Percentiles rank a stretch among this genome's conserved stretches.
Evolutionary conservation across 1,140 invertebrate genomes (phyloP).

Genomic region (Solenopsis invicta): DNA sequence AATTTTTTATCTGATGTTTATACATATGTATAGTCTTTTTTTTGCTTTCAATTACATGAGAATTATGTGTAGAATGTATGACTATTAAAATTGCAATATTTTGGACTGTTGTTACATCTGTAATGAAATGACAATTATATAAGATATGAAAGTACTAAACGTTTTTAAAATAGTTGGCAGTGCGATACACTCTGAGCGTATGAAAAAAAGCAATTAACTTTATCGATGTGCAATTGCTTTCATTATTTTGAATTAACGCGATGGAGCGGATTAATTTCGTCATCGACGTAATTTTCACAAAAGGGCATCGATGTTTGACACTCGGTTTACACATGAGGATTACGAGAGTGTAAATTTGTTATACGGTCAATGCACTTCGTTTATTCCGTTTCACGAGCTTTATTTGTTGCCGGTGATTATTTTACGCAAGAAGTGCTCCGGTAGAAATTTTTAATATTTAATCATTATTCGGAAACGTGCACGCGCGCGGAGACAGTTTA

Average conservation of each 20-base stretch:
- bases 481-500: background rate
- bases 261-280: conserved; percentile 61
- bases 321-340: conserved; percentile 60
- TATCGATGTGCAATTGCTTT: conserved; percentile 50
- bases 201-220: conserved; percentile 56
- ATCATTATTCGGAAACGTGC: background rate
- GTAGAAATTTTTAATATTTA: conserved; percentile 28
- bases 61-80: background rate
- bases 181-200: conserved; percentile 3
- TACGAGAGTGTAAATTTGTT: conserved; percentile 64
- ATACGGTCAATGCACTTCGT: conserved; percentile 68
- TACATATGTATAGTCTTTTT: background rate
- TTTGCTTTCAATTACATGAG: background rate
- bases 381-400: conserved; percentile 64
- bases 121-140: conserved; percentile 10
- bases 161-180: conserved; percentile 42
- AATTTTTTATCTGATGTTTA: background rate
- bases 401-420: conserved; percentile 64
- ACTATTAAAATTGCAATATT: background rate
- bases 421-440: conserved; percentile 28
- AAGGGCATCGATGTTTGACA: conserved; percentile 60
- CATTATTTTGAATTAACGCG: conserved; percentile 52
- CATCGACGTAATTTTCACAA: conserved; percentile 67
- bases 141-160: conserved; percentile 27
- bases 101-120: background rate